These are phyloP conservation scores for Nyctereutes procyonoides DNA, from an alignment of 2,113 vertebrate genomes.

Conservation along the genomic window DNA sequence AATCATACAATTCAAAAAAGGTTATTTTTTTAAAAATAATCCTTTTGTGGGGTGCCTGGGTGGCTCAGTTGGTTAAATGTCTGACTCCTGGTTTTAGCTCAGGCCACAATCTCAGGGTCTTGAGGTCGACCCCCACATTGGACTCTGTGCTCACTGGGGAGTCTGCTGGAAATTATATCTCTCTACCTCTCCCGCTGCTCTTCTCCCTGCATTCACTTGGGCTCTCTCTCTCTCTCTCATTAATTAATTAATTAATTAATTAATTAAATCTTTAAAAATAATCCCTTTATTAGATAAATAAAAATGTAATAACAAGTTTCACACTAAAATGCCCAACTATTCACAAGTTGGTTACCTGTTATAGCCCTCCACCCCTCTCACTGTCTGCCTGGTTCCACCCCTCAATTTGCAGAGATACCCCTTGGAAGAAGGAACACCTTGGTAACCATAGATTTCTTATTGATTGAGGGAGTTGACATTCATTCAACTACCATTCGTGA, in stretches of 20 bases:
- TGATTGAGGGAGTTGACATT: background rate
- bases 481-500: background rate
- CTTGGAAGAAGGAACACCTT: background rate
- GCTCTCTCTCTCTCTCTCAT: background rate
- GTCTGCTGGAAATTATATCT: background rate
- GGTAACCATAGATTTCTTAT: background rate
- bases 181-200: background rate
- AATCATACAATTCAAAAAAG: background rate
- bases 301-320: background rate
- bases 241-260: no score
- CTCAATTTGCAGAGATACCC: background rate
- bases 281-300: background rate
- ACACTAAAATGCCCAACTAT: background rate
- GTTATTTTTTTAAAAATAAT: background rate
- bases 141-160: background rate
- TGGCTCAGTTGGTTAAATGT: background rate
- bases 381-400: rapidly evolving
- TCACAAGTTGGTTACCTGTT: background rate
- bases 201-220: background rate
- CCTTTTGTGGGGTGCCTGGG: background rate
- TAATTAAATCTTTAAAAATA: background rate
- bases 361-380: background rate
- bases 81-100: background rate
- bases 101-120: background rate
- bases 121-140: background rate